These are phyloP conservation scores for Villa cingulata DNA, from an alignment of 2,888 invertebrate genomes.

Conservation along the genomic window DNA sequence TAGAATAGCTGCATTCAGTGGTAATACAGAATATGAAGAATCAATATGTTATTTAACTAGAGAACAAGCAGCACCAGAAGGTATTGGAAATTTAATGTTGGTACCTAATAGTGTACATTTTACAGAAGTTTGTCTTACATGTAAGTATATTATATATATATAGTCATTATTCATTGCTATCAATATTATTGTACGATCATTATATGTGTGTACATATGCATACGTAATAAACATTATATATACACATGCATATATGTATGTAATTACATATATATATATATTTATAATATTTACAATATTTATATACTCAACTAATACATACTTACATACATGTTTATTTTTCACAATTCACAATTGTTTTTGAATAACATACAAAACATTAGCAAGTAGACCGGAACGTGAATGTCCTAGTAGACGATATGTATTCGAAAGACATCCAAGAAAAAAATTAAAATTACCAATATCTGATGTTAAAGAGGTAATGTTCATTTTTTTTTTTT, in stretches of 20 bases:
- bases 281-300: too few species aligned
- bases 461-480: constrained; percentile 73
- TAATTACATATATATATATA: not conserved
- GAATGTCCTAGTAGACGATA: constrained; percentile 81
- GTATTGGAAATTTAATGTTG: constrained; percentile 75
- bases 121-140: constrained; percentile 76
- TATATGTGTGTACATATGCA: too few species aligned
- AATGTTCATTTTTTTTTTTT: not conserved
- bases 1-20: constrained; percentile 67
- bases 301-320: too few species aligned
- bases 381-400: constrained; percentile 71
- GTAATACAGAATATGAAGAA: constrained; percentile 73
- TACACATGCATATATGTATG: not conserved
- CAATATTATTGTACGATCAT: too few species aligned
- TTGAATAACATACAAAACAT: too few species aligned
- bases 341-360: too few species aligned
- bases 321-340: too few species aligned
- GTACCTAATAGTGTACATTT: constrained; percentile 83
- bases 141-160: constrained; percentile 42
- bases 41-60: constrained; percentile 75
- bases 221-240: too few species aligned
- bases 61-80: constrained; percentile 77
- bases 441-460: constrained; percentile 69
- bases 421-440: constrained; percentile 74
- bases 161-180: too few species aligned